Evolutionary conservation across 2,888 invertebrate species (phyloP), one percentile per base, ranked within the genome.

Genomic region (Agrotis segetum): DNA sequence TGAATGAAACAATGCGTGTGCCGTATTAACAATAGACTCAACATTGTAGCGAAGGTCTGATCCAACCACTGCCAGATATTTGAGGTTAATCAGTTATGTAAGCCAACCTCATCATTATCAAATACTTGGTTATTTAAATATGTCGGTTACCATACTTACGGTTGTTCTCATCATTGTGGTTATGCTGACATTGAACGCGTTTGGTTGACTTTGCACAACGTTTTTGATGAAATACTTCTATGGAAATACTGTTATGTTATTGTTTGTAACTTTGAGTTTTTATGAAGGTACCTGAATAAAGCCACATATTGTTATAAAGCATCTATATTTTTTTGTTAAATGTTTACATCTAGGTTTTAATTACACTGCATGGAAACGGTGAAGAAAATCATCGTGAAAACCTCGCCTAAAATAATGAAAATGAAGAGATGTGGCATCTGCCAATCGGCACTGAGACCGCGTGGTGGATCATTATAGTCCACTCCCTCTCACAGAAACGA

Each of bases 1-100:
- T 86, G 87, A 92, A 90, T 90, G 83, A 88, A 87, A 92, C 91
- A 90, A 89, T 88, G 86, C 87, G 70, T 85, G 71, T 86, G 81
- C 85, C 82, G 78, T 83, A 83, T 87, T 88, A 88, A 92, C 91
- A 92, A 90, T 89, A 82, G 88, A 79, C 75, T 82, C 80, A 84
- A 81, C 81, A 79, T 77, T 84, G 81, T 79, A 63, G 70, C 76
- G 88, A 90, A 90, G 90, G 90, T 86, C 85, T 83, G 85, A 83
- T 81, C 80, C 71, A 83, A 61, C 82, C 83, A 87, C 88, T 88
- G 84, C 77, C 84, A 83, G 67, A 77, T 72, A 84, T 87, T 85
- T 86, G 84, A 87, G 83, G 86, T 84, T 86, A 86, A 85, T 86
- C 79, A 84, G 81, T 88, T 87, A 86, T 79, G 83, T 88, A 85